Base-by-base conservation (phyloP, 2,888 invertebrate genomes). In the Hypercompe scribonia region DNA sequence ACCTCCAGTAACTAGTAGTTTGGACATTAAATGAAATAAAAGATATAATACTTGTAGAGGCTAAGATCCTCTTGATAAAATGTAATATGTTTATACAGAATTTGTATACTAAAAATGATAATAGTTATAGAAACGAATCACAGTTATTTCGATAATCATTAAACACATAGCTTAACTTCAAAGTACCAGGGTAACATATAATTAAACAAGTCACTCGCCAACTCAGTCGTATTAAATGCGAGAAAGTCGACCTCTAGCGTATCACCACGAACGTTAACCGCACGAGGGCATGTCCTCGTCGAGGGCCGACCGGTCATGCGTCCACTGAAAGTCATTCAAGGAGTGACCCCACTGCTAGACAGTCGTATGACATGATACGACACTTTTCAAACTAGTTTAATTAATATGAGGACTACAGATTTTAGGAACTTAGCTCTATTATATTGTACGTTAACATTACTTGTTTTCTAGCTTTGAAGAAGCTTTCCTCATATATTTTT, bases 311-410 rank as follows among this genome's bases (percentile, higher is more conserved):
- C 42, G 66, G 42, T 21, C 28, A 68, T 54, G 72, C 67, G 72
- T 76, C 76, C 80, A 78, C 81, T 82, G 77, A 85, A 82, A 84
- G 79, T 81, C 77, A 78, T 82, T 74, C 77, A 81, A 68, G 79
- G 71, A 69, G 39, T 71, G 69, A 68, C 72, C 75, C 68, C 68
- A 65, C 68, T 74, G 65, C 70, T 64, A 61, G 61, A 18, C 68
- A 31, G 50, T 65, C 72, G 68, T 58, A 65, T 71, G 75, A 76
- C 73, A 77, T 54, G 73, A 65, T 34, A 68, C 42, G 68, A 72
- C 76, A 70, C 68, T 65, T 68, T 68, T 68, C 24, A 81, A 77
- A 77, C 70, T 73, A 78, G 73, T 72, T 74, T 79, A 73, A 78
- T 78, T 76, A 82, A 73, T 69, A 66, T 70, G 68, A 65, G 75